Percentiles rank a stretch among this genome's conserved stretches.
Evolutionary conservation across 2,797 vertebrate genomes (phyloP).

Genomic region (Hydrolagus colliei): DNA sequence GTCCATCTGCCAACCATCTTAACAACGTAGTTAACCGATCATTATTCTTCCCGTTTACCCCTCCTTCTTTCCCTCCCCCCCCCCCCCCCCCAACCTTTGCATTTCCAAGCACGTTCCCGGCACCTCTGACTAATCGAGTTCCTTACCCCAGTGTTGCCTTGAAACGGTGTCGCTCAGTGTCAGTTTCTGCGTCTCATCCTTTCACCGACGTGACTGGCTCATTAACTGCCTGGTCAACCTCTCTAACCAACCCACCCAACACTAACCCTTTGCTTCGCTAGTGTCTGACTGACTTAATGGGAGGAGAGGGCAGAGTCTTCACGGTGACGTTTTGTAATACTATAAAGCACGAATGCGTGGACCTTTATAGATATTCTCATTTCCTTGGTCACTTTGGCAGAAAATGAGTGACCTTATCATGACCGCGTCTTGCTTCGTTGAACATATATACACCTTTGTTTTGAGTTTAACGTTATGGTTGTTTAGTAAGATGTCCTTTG

Average conservation of each 20-base stretch:
- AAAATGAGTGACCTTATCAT: no score
- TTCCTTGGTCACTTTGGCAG: no score
- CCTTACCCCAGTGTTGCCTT: constrained; percentile 19
- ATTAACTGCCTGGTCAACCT: background rate
- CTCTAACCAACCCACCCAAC: no score
- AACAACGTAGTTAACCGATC: background rate
- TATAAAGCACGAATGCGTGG: background rate
- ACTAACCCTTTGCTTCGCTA: background rate
- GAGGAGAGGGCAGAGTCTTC: background rate
- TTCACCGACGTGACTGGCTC: background rate
- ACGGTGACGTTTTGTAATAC: background rate
- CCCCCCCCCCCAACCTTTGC: background rate
- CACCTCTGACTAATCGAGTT: constrained; percentile 20
- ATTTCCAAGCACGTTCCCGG: constrained; percentile 11
- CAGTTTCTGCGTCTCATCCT: background rate
- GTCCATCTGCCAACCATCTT: background rate
- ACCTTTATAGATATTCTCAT: background rate
- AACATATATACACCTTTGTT: no score
- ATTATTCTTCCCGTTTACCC: constrained; percentile 8
- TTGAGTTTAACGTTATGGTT: no score
- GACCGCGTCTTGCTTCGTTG: no score
- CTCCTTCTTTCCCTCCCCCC: background rate
- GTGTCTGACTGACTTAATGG: background rate
- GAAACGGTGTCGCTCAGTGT: background rate
- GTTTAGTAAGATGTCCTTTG: no score